Evolutionary conservation across 2,888 invertebrate species (phyloP).

Genomic region (Coleophora deauratella): DNA sequence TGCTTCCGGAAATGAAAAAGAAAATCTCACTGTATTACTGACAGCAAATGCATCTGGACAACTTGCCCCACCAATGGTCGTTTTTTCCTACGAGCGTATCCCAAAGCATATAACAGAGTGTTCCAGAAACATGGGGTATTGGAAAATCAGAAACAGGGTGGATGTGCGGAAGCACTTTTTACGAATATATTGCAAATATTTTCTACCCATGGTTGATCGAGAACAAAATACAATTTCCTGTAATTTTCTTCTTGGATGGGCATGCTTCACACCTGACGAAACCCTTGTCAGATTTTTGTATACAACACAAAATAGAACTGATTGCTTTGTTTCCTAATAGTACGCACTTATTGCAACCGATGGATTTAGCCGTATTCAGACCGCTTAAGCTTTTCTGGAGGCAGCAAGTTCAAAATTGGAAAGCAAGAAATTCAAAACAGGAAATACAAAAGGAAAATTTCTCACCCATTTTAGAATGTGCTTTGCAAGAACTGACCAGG

Average conservation of each 20-base stretch:
- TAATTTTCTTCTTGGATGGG: slow-evolving; percentile 15
- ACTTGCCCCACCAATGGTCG: slow-evolving; percentile 19
- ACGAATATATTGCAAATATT: no score
- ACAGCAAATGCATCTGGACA: slow-evolving; percentile 19
- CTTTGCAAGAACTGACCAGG: slow-evolving; percentile 10
- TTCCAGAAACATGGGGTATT: slow-evolving; percentile 16
- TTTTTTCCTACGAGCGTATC: slow-evolving; percentile 15
- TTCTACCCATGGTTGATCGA: slow-evolving; percentile 25
- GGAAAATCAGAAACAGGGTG: slow-evolving; percentile 28
- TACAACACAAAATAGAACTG: slow-evolving; percentile 12
- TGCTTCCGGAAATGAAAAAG: slow-evolving; percentile 21
- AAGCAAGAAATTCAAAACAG: slow-evolving; percentile 14
- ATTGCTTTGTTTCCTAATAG: slow-evolving; percentile 18
- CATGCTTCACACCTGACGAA: slow-evolving; percentile 17
- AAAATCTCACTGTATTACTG: slow-evolving; percentile 18
- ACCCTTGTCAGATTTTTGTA: slow-evolving; percentile 3
- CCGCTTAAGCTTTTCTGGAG: slow-evolving; percentile 19
- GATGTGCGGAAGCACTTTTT: slow-evolving; percentile 32
- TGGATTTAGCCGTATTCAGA: slow-evolving; percentile 18
- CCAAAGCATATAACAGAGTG: slow-evolving; percentile 8
- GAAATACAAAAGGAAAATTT: slow-evolving; percentile 19
- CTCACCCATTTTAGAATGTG: slow-evolving; percentile 17
- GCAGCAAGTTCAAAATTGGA: slow-evolving; percentile 17
- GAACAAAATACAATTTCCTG: slow-evolving; percentile 13
- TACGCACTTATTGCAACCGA: slow-evolving; percentile 18